Conservation (phyloP, 2,113 vertebrate species). For the Orthochromis malagaraziensis region DNA sequence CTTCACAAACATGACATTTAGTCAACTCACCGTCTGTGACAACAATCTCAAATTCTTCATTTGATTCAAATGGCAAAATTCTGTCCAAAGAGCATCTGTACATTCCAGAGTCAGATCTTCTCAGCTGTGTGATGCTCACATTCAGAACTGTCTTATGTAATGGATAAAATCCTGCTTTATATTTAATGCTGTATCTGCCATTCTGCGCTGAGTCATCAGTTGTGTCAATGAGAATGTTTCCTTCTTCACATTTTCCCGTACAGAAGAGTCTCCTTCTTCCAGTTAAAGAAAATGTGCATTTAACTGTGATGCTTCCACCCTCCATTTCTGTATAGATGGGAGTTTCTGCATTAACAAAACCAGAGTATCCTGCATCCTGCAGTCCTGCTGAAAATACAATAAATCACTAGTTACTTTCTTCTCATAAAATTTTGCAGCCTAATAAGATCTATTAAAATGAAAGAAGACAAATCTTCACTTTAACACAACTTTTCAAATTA, state of each 20-base stretch:
- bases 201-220: fast-evolving
- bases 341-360: neutral
- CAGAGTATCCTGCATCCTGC: neutral
- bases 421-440: neutral
- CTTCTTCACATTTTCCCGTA: neutral
- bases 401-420: neutral
- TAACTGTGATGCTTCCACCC: neutral
- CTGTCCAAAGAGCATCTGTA: neutral
- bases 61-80: neutral
- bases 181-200: neutral
- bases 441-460: neutral
- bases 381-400: neutral
- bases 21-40: neutral
- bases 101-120: neutral
- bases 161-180: neutral
- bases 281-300: fast-evolving
- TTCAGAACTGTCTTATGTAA: neutral
- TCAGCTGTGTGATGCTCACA: neutral
- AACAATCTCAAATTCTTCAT: neutral
- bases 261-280: neutral
- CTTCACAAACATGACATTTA: neutral
- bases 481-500: neutral
- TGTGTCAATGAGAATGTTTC: neutral
- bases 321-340: neutral
- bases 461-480: neutral